Percentiles rank a stretch among this genome's conserved stretches.
Evolutionary conservation across 2,888 invertebrate species (phyloP).

Genomic region (Xanthostigma xanthostigma): DNA sequence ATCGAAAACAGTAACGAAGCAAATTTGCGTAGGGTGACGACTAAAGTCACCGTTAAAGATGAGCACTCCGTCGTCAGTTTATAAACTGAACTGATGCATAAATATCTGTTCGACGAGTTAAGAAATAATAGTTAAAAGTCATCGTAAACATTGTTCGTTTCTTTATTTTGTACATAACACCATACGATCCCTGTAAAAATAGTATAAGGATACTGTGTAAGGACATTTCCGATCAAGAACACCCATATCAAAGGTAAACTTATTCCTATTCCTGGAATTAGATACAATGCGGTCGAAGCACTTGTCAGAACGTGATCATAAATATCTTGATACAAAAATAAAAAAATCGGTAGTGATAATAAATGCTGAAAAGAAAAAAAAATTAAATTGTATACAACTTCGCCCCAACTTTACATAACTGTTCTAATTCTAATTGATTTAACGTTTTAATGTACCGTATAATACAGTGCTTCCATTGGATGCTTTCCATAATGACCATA

Average conservation of each 20-base stretch:
- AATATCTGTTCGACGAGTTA: constrained; percentile 21
- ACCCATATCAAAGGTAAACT: constrained; percentile 58
- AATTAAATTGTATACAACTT: too few relatives aligned
- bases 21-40: constrained; percentile 92
- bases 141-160: not conserved
- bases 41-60: constrained; percentile 86
- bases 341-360: constrained; percentile 78
- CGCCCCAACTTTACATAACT: too few relatives aligned
- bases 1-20: constrained; percentile 91
- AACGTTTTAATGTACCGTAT: constrained; percentile 34
- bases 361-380: constrained; percentile 48
- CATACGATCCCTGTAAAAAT: not conserved
- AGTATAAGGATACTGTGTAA: constrained; percentile 62
- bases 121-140: constrained; percentile 11
- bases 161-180: not conserved
- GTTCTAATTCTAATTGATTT: too few relatives aligned
- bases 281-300: constrained; percentile 40
- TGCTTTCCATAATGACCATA: constrained; percentile 78
- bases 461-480: constrained; percentile 76
- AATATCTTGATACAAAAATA: constrained; percentile 64
- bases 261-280: constrained; percentile 43
- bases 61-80: constrained; percentile 86
- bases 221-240: constrained; percentile 64
- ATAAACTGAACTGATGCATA: constrained; percentile 93
- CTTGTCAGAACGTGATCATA: constrained; percentile 60